Base-by-base conservation (phyloP, 2,888 invertebrate species). In the Atrina japonica region DNA sequence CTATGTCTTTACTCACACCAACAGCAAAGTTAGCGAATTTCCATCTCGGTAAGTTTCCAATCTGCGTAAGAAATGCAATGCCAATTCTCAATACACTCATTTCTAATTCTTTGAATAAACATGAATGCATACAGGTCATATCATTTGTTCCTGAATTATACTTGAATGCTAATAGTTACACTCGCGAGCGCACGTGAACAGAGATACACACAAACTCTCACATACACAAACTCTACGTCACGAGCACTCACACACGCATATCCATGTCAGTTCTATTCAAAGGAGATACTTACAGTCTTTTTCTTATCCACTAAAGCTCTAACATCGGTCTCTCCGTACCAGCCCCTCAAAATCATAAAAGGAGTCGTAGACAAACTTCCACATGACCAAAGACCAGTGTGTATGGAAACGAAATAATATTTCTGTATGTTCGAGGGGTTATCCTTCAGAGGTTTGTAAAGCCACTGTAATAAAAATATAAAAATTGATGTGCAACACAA, bases 401-500 rank as follows among this genome's bases (percentile, higher is more conserved):
- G 70, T 21, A 83, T 70, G 41, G 77, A 76, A 11, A 83, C n/a
- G 14, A 75, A 73, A 66, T 82, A 83, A 29, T 68, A 60, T 63
- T 59, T 77, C 50, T 63, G 50, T 58, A 74, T 71, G 3, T 21
- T 40, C 2, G 35, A 55, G 0, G 59, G 56, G 58, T 82, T 81
- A 66, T 78, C 73, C 1, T 68, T 43, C 35, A 83, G 58, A 2
- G 78, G 81, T 3, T 74, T 49, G 59, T 79, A 82, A 16, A 59
- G 56, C 80, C 81, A 79, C 81, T 83, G 60, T 11, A 69, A 63
- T 16, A 35, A 43, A 35, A 35, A 11, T 7, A 63, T 16, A 35
- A 43, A 35, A 35, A 11, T 7, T 35, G 35, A 35, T 35, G 11
- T 11, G 11, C 35, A 5, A 11, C 11, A 35, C 35, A 35, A 7